These are phyloP conservation scores for Amphiprion ocellaris DNA, from an alignment of 2,113 vertebrate genomes.

Conservation along the genomic window DNA sequence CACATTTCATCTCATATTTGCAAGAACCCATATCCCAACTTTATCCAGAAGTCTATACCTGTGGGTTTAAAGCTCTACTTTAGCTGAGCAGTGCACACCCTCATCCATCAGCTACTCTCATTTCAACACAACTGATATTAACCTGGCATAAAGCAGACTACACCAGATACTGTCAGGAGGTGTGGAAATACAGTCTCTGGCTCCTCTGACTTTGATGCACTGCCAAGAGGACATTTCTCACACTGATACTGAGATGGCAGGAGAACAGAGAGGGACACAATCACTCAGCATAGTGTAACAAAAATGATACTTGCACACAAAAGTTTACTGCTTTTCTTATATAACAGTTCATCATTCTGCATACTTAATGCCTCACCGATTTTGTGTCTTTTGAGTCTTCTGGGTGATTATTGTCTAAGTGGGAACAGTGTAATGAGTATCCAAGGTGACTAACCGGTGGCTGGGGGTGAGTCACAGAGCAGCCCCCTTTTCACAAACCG, in stretches of 20 bases:
- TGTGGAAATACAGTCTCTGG: constrained; percentile 50
- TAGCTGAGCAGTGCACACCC: not conserved
- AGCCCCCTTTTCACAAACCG: constrained; percentile 35
- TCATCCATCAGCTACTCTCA: constrained; percentile 21
- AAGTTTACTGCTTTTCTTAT: constrained; percentile 17
- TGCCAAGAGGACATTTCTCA: constrained; percentile 66
- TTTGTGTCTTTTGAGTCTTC: constrained; percentile 29
- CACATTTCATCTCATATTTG: not conserved
- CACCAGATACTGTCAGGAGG: constrained; percentile 55
- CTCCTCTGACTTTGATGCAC: constrained; percentile 56
- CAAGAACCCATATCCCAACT: not conserved
- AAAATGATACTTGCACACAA: constrained; percentile 46
- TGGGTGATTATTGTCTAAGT: constrained; percentile 48
- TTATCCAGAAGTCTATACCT: not conserved
- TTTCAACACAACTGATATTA: constrained; percentile 54
- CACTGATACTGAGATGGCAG: constrained; percentile 46
- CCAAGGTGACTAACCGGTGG: constrained; percentile 69
- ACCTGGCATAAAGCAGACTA: constrained; percentile 28
- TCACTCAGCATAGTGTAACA: constrained; percentile 31
- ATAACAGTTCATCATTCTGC: constrained; percentile 29
- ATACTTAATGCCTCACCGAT: constrained; percentile 10
- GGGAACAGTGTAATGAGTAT: constrained; percentile 59
- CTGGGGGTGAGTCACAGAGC: constrained; percentile 60
- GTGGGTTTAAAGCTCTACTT: not conserved
- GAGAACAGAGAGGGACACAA: constrained; percentile 38